A percentile compares a stretch with the other conserved stretches of the same genome.
Conservation (phyloP, 2,888 invertebrate genomes). For the Alloscopus bannaensis region DNA sequence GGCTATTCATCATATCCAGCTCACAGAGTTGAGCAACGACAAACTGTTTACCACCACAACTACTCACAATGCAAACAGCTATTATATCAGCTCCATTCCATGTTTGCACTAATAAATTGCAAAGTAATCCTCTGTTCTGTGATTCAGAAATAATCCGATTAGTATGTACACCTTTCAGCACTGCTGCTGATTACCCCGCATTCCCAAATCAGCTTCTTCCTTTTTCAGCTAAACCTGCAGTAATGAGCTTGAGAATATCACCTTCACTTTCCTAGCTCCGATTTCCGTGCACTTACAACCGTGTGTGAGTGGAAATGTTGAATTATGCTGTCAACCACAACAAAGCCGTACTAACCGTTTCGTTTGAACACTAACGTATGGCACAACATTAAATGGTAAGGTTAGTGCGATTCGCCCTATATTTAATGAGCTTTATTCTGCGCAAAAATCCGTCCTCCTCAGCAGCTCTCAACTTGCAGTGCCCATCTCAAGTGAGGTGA, state of each 20-base stretch:
- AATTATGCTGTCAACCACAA: background rate
- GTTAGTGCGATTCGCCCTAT: no score
- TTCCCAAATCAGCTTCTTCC: no score
- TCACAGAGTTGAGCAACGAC: slow-evolving; percentile 26
- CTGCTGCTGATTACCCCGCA: no score
- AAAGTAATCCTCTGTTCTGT: background rate
- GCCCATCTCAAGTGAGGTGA: slow-evolving; percentile 35
- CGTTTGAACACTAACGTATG: slow-evolving; percentile 2
- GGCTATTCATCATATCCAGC: slow-evolving; percentile 31
- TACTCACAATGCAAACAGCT: background rate
- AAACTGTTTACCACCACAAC: no score
- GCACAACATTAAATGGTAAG: slow-evolving; percentile 7
- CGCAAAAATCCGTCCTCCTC: background rate
- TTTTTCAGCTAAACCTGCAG: no score
- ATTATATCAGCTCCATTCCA: slow-evolving; percentile 4
- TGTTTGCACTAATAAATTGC: slow-evolving; percentile 4
- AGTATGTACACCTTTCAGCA: no score
- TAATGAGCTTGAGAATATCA: no score
- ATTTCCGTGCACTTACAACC: background rate
- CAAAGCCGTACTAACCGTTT: background rate
- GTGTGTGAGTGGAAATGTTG: no score
- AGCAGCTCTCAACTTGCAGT: slow-evolving; percentile 11
- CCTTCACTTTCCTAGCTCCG: no score
- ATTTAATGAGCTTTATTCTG: background rate
- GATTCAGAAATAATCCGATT: slow-evolving; percentile 11